These are phyloP conservation scores for Lycopodina hypogea DNA, from an alignment of 37 sponge, comb jelly and placozoan genomes.

Conservation along the genomic window DNA sequence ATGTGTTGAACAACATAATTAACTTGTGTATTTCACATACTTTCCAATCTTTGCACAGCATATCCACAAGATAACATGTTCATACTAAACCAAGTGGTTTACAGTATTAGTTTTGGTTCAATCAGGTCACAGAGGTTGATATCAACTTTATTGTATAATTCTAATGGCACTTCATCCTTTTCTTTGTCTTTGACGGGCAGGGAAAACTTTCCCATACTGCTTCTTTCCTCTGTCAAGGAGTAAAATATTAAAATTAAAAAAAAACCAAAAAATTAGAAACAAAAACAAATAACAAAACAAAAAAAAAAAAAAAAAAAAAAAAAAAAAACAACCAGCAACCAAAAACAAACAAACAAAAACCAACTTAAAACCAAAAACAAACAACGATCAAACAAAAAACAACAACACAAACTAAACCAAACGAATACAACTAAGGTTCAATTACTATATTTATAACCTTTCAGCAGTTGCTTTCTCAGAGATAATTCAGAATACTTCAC, in stretches of 20 bases:
- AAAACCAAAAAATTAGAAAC: no score
- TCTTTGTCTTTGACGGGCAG: not conserved
- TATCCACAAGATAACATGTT: not conserved
- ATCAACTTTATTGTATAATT: not conserved
- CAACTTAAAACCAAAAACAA: no score
- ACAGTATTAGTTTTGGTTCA: slow-evolving; percentile 11
- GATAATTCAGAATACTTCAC: slow-evolving; percentile 22
- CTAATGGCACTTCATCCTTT: slow-evolving; percentile 7
- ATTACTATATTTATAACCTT: not conserved
- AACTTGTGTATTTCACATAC: not conserved
- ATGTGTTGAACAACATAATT: not conserved
- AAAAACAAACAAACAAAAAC: no score
- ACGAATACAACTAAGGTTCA: not conserved
- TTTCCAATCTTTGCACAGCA: not conserved
- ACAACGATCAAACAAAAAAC: no score
- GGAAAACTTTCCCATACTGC: slow-evolving; percentile 9
- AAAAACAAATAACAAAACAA: no score
- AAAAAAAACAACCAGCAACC: no score
- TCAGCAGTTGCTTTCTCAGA: not conserved
- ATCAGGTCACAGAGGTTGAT: not conserved
- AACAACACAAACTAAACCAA: no score
- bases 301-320: no score
- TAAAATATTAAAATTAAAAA: no score
- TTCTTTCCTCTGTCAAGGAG: not conserved
- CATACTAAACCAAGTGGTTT: not conserved